Evolutionary conservation across 1,140 invertebrate genomes (phyloP).

Genomic region (Atta colombica): DNA sequence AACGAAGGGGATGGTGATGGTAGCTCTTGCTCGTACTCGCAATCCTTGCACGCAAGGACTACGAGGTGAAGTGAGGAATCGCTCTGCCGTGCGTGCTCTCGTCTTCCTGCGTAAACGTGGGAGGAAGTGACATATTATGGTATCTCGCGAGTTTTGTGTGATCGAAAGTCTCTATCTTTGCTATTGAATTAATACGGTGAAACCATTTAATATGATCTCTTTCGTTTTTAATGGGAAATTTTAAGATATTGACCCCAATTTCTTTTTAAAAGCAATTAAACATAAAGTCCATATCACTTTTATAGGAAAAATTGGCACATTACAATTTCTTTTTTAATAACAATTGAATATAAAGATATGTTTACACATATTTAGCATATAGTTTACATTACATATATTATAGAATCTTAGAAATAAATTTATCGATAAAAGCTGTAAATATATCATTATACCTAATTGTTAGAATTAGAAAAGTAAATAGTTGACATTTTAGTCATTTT

Average conservation of each 20-base stretch:
- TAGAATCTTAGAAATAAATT: too few relatives aligned
- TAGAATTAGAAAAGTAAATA: background rate
- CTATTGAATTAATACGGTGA: background rate
- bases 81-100: constrained; percentile 37
- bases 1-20: constrained; percentile 31
- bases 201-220: background rate
- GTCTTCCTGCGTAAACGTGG: constrained; percentile 44
- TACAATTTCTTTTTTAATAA: too few relatives aligned
- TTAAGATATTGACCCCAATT: background rate
- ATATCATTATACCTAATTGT: background rate
- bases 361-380: too few relatives aligned
- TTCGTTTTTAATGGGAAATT: background rate
- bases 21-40: constrained; percentile 11
- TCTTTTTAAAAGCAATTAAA: background rate
- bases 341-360: too few relatives aligned
- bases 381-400: too few relatives aligned
- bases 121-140: constrained; percentile 46
- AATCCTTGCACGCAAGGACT: constrained; percentile 44
- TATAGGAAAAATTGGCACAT: too few relatives aligned
- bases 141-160: constrained; percentile 26
- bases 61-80: constrained; percentile 51
- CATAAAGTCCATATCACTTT: too few relatives aligned
- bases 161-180: background rate
- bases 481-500: background rate
- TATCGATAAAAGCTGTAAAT: too few relatives aligned